These are phyloP conservation scores for Theropithecus gelada DNA, from an alignment of 2,113 vertebrate genomes.

Conservation along the genomic window DNA sequence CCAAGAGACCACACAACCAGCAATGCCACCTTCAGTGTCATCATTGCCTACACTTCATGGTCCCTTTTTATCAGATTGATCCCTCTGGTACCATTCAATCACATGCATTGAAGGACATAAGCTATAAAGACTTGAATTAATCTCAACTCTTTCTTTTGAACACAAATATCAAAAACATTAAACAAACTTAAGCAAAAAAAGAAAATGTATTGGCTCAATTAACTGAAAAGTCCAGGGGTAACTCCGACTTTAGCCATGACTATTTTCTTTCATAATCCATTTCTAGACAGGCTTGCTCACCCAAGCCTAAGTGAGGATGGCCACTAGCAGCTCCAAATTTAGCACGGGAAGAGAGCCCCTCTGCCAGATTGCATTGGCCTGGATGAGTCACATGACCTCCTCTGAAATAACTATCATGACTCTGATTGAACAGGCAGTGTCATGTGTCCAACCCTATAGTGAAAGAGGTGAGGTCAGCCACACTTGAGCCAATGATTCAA, in stretches of 20 bases:
- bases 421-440: background rate
- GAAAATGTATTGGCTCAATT: background rate
- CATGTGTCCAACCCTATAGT: background rate
- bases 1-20: background rate
- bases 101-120: background rate
- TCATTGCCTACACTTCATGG: background rate
- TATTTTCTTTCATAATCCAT: background rate
- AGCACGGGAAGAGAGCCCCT: background rate
- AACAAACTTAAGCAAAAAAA: background rate
- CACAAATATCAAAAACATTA: background rate
- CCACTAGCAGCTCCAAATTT: background rate
- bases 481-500: background rate
- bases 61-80: background rate
- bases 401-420: background rate
- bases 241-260: background rate
- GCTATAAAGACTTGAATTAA: background rate
- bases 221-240: background rate
- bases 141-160: background rate
- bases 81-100: background rate
- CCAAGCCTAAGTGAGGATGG: background rate
- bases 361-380: background rate
- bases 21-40: background rate
- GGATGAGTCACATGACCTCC: background rate
- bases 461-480: background rate
- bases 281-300: background rate